phyloP scores from a whole-genome alignment of 2,888 invertebrate species.

The Rhodophaea formosa region DNA sequence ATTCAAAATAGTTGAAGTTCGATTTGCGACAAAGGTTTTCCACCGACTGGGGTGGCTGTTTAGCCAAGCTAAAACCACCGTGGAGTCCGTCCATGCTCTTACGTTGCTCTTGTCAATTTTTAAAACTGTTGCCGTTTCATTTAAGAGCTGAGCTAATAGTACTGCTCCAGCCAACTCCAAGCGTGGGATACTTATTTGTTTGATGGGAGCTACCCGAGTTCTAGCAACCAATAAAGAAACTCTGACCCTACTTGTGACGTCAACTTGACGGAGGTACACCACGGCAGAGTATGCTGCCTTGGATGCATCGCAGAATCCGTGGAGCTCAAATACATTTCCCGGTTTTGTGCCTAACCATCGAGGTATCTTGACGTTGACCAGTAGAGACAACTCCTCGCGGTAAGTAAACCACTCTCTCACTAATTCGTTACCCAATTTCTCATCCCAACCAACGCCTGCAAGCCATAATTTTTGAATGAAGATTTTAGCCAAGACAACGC shows the following conservation, averaged over 20 bases:
- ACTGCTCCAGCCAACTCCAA: too few species aligned
- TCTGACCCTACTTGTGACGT: not conserved
- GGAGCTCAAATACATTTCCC: too few species aligned
- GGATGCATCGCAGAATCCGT: too few species aligned
- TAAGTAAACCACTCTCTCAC: not conserved
- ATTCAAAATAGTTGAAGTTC: conserved; percentile 12
- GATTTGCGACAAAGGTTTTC: conserved; percentile 19
- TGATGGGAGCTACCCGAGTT: conserved; percentile 29
- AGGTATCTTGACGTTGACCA: not conserved
- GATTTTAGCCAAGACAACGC: too few species aligned
- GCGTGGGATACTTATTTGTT: conserved; percentile 28
- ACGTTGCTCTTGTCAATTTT: conserved; percentile 9
- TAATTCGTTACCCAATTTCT: not conserved
- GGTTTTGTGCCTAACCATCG: too few species aligned
- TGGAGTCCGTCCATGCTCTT: conserved; percentile 33
- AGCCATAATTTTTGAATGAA: too few species aligned
- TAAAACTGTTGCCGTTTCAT: conserved; percentile 19
- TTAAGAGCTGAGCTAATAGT: conserved; percentile 23
- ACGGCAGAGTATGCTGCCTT: too few species aligned
- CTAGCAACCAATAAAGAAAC: conserved; percentile 25
- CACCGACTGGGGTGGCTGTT: too few species aligned
- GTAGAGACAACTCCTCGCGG: not conserved
- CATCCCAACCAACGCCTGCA: conserved; percentile 13
- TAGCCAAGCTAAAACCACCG: conserved; percentile 29
- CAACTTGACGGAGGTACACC: not conserved